These are phyloP conservation scores for Dermolepida albohirtum DNA, from an alignment of 2,888 invertebrate genomes.

Conservation along the genomic window DNA sequence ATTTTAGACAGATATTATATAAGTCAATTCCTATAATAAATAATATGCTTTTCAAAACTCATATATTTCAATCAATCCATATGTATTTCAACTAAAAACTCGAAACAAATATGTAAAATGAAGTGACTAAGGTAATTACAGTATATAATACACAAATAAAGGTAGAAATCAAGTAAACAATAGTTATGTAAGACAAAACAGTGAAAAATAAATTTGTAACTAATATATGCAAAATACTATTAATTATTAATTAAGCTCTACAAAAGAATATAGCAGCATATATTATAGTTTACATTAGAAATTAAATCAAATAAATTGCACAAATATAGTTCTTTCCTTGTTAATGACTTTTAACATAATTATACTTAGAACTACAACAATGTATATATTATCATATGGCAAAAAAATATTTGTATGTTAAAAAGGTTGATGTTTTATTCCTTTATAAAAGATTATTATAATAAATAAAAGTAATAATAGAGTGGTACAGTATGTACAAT, in stretches of 20 bases:
- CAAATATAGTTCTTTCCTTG: constrained; percentile 15
- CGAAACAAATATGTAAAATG: background rate
- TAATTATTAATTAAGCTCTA: constrained; percentile 3
- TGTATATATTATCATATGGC: constrained; percentile 5
- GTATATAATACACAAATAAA: background rate
- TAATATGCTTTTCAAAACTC: too few relatives aligned
- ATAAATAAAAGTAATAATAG: too few relatives aligned
- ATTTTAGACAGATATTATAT: constrained; percentile 21
- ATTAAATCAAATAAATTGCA: constrained; percentile 18
- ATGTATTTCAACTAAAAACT: too few relatives aligned
- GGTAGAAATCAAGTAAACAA: background rate
- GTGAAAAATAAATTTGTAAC: background rate
- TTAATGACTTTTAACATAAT: constrained; percentile 5
- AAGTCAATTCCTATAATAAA: constrained; percentile 17
- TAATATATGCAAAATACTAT: background rate
- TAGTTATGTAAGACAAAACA: background rate
- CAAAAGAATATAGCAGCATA: constrained; percentile 7
- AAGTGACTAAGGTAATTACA: background rate
- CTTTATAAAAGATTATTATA: too few relatives aligned
- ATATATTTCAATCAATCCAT: background rate
- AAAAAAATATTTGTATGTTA: constrained; percentile 6
- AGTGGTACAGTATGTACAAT: too few relatives aligned
- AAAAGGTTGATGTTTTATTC: too few relatives aligned
- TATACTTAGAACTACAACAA: constrained; percentile 8
- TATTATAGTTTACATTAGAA: background rate